Evolutionary conservation across 2,797 vertebrate species (phyloP).

Genomic region (Ptychobarbus kaznakovi): DNA sequence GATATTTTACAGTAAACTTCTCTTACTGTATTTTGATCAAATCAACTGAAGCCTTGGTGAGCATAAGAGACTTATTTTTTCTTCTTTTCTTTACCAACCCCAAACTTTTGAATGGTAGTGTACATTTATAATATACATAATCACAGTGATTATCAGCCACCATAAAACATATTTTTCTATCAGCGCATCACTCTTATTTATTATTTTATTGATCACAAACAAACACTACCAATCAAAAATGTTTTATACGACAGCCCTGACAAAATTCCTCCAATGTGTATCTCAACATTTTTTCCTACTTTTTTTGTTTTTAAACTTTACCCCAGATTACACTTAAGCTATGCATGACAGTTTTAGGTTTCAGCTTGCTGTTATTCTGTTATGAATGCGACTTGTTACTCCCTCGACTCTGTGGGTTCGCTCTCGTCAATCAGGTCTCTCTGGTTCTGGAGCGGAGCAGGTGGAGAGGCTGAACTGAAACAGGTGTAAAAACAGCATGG

Average conservation of each 20-base stretch:
- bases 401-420: slow-evolving; percentile 6
- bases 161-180: not conserved
- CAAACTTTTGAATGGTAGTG: not conserved
- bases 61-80: not conserved
- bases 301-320: not conserved
- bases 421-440: slow-evolving; percentile 55
- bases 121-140: not conserved
- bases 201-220: not conserved
- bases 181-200: not conserved
- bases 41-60: not conserved
- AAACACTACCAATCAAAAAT: not conserved
- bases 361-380: slow-evolving; percentile 15
- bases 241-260: not conserved
- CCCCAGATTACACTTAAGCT: not conserved
- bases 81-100: not conserved
- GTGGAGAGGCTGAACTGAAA: slow-evolving; percentile 60
- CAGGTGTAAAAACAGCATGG: slow-evolving; percentile 67
- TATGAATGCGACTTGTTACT: slow-evolving; percentile 3
- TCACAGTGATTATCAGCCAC: not conserved
- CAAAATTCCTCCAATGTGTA: not conserved
- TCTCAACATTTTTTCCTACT: not conserved
- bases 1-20: not conserved
- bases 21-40: not conserved
- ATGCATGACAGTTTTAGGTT: slow-evolving; percentile 1
- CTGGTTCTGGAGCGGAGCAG: slow-evolving; percentile 53